These are phyloP conservation scores for Corythornis cristatus DNA, from an alignment of 2,113 vertebrate genomes.

Conservation along the genomic window DNA sequence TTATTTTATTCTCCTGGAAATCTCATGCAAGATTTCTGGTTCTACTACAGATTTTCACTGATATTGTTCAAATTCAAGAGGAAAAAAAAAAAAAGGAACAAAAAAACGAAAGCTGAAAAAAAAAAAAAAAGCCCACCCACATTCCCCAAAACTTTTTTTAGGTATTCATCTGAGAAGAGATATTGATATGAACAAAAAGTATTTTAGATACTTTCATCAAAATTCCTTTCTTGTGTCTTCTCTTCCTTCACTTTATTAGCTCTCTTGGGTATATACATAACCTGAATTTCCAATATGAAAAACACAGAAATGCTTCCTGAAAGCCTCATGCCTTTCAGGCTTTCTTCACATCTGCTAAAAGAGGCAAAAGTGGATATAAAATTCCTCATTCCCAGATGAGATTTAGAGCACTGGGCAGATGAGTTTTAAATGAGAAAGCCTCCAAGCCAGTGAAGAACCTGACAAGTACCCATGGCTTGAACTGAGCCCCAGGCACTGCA, in stretches of 20 bases:
- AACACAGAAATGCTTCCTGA: not conserved
- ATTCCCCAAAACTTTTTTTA: not conserved
- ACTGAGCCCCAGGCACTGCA: not conserved
- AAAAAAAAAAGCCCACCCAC: not conserved
- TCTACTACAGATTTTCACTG: not conserved
- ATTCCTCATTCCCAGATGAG: not conserved
- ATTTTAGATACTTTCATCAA: not conserved
- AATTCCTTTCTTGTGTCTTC: not conserved
- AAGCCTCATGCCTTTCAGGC: not conserved
- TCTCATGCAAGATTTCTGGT: not conserved
- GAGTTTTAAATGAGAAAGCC: not conserved
- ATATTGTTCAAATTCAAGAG: not conserved
- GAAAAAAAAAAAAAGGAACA: not conserved
- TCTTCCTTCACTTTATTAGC: not conserved
- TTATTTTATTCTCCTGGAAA: not conserved
- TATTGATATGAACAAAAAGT: not conserved
- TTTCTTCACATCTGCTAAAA: not conserved
- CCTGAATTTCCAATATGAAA: not conserved
- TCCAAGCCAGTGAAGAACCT: not conserved
- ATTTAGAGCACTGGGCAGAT: not conserved
- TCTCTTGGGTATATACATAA: not conserved
- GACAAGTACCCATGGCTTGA: not conserved
- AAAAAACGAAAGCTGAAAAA: not conserved
- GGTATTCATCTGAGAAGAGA: not conserved
- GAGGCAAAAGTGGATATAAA: not conserved